Evolutionary conservation across 2,113 vertebrate species (phyloP).

Genomic region (Pogona vitticeps): DNA sequence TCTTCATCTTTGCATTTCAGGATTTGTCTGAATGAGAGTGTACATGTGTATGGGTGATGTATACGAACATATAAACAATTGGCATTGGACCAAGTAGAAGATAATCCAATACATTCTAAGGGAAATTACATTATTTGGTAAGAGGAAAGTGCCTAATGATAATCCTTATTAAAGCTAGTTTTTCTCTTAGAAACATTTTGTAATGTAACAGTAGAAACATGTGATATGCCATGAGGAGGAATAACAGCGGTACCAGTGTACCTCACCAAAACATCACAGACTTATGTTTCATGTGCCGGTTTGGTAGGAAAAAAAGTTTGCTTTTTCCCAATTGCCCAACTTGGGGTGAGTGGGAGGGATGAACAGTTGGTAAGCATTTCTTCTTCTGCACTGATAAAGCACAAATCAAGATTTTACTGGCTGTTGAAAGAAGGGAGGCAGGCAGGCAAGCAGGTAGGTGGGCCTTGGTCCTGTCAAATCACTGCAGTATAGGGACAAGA

Average conservation of each 20-base stretch:
- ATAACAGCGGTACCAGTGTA: not conserved
- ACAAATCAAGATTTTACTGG: not conserved
- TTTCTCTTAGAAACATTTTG: slow-evolving; percentile 29
- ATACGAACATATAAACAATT: slow-evolving; percentile 56
- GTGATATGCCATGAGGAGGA: not conserved
- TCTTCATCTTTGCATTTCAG: slow-evolving; percentile 22
- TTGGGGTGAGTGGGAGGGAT: not conserved
- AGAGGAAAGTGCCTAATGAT: slow-evolving; percentile 50
- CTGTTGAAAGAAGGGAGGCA: not conserved
- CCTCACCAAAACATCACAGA: rapidly evolving
- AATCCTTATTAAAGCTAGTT: slow-evolving; percentile 61
- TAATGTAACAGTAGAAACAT: rapidly evolving
- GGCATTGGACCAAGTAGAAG: slow-evolving; percentile 48
- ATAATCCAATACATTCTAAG: slow-evolving; percentile 49
- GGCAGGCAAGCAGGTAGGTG: rapidly evolving
- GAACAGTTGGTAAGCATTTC: not conserved
- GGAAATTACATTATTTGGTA: slow-evolving; percentile 61
- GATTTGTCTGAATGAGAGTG: not conserved
- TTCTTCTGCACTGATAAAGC: not conserved
- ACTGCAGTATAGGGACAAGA: not conserved
- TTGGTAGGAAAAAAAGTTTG: rapidly evolving
- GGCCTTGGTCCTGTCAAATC: not conserved
- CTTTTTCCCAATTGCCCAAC: rapidly evolving
- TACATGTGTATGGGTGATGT: slow-evolving; percentile 11
- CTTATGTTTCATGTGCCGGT: rapidly evolving